Evolutionary conservation across 2,113 vertebrate species (phyloP).

Genomic region (Calidris pugnax): DNA sequence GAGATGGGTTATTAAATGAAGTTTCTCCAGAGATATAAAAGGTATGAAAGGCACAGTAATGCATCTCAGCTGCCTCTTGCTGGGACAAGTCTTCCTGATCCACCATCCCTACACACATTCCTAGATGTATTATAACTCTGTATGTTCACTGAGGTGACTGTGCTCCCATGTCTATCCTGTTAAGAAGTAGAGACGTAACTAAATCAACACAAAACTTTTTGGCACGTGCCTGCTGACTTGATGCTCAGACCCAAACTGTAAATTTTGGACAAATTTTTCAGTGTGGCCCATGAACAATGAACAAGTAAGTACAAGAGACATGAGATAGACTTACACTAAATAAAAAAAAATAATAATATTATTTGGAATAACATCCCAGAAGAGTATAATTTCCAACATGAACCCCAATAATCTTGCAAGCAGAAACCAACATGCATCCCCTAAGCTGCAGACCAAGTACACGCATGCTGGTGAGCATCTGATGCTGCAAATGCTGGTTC

Average conservation of each 20-base stretch:
- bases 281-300: neutral
- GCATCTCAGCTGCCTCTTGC: neutral
- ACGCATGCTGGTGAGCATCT: neutral
- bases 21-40: neutral
- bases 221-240: neutral
- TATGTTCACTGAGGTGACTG: neutral
- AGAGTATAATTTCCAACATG: neutral
- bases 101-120: neutral
- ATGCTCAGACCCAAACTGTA: neutral
- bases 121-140: fast-evolving
- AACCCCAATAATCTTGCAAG: neutral
- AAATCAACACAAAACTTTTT: neutral
- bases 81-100: neutral
- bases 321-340: neutral
- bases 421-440: neutral
- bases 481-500: neutral
- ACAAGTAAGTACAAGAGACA: neutral
- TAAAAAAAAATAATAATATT: neutral
- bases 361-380: neutral
- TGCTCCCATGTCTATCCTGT: fast-evolving
- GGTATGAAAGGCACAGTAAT: neutral
- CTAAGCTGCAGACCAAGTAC: neutral
- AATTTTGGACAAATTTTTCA: neutral
- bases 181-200: neutral
- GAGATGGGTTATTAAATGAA: neutral